A percentile compares a stretch with the other conserved stretches of the same genome.
Conservation (phyloP, 1,140 invertebrate genomes). For the Hestina assimilis region DNA sequence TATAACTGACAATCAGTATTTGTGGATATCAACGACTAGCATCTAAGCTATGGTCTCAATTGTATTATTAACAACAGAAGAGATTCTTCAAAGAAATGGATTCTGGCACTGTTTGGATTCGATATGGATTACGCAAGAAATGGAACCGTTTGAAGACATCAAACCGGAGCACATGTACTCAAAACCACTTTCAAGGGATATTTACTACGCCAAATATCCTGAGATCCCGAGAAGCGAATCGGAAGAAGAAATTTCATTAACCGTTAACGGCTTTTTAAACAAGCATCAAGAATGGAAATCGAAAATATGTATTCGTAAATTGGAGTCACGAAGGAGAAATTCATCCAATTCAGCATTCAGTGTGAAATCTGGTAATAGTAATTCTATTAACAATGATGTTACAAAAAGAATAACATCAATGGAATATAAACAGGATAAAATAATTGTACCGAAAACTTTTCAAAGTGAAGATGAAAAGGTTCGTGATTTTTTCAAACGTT, state of each 20-base stretch:
- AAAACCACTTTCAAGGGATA: constrained; percentile 60
- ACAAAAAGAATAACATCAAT: constrained; percentile 6
- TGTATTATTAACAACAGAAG: constrained; percentile 64
- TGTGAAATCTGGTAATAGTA: constrained; percentile 32
- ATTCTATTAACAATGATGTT: constrained; percentile 31
- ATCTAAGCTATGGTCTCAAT: constrained; percentile 53
- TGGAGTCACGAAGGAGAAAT: constrained; percentile 39
- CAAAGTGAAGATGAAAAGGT: constrained; percentile 46
- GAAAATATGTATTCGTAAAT: constrained; percentile 51
- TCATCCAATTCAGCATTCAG: constrained; percentile 39
- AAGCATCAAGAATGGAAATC: constrained; percentile 67
- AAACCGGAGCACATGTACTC: constrained; percentile 54
- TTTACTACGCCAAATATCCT: constrained; percentile 65
- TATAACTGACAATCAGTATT: constrained; percentile 1
- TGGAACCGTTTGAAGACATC: constrained; percentile 72
- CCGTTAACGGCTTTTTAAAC: constrained; percentile 51
- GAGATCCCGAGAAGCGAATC: constrained; percentile 70
- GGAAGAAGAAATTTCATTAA: constrained; percentile 63
- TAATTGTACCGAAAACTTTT: not conserved
- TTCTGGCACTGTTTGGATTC: constrained; percentile 66
- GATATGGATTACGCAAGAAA: constrained; percentile 60
- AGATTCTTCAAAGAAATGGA: constrained; percentile 59
- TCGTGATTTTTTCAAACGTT: constrained; percentile 47
- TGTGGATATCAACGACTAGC: not conserved
- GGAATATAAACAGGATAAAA: not conserved